Evolutionary conservation across 2,888 invertebrate genomes (phyloP).

Genomic region (Nemapogon koenigi): DNA sequence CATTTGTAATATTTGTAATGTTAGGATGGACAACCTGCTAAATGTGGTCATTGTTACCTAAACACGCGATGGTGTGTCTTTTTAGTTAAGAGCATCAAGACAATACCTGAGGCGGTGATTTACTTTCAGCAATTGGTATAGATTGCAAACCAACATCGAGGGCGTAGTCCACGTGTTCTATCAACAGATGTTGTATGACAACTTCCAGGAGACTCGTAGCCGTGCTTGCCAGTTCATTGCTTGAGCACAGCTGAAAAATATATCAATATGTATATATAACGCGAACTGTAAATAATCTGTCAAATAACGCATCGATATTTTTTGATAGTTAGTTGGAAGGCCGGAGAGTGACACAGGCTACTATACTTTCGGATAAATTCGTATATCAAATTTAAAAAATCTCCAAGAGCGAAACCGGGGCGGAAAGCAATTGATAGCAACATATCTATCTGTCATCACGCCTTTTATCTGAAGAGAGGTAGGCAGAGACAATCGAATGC

Average conservation of each 20-base stretch:
- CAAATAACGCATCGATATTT: too few species aligned
- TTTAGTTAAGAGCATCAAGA: too few species aligned
- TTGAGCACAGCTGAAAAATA: slow-evolving; percentile 70
- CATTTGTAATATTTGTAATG: slow-evolving; percentile 2
- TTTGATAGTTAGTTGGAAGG: too few species aligned
- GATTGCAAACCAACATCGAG: slow-evolving; percentile 90
- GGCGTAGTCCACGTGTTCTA: slow-evolving; percentile 96
- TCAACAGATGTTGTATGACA: slow-evolving; percentile 81
- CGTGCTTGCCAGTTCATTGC: slow-evolving; percentile 78
- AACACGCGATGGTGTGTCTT: slow-evolving; percentile 1
- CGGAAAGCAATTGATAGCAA: too few species aligned
- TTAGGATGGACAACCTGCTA: background rate
- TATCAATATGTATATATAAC: background rate
- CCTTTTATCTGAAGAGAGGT: too few species aligned
- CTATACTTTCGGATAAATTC: too few species aligned
- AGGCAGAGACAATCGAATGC: too few species aligned
- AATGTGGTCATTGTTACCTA: background rate
- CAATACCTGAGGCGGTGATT: slow-evolving; percentile 77
- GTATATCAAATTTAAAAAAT: too few species aligned
- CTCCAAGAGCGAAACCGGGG: too few species aligned
- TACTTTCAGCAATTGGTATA: slow-evolving; percentile 89
- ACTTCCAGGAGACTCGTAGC: slow-evolving; percentile 84
- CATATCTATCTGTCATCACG: too few species aligned
- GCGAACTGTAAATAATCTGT: too few species aligned
- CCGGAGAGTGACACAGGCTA: too few species aligned